Conservation (phyloP, 2,113 vertebrate genomes). For the Montifringilla adamsi region DNA sequence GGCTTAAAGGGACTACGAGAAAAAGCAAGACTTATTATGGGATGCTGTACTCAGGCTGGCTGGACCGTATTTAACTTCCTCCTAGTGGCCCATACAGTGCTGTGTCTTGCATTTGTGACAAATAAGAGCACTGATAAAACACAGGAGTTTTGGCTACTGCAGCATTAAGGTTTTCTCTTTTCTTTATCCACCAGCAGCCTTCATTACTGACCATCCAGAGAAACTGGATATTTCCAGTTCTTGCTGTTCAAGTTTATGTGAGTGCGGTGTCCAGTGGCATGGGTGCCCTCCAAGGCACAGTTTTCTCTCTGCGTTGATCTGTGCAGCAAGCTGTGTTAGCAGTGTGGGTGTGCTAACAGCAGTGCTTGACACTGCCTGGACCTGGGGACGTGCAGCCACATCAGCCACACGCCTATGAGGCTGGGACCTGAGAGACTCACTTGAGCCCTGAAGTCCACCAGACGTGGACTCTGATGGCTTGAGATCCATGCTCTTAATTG, state of each 20-base stretch:
- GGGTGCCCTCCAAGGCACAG: background rate
- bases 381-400: background rate
- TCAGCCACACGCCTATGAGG: background rate
- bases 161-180: background rate
- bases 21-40: background rate
- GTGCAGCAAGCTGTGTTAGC: rapidly evolving
- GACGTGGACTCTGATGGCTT: background rate
- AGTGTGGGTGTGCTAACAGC: too few relatives aligned
- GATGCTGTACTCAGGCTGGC: background rate
- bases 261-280: background rate
- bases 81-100: background rate
- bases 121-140: background rate
- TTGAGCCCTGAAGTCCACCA: background rate
- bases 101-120: background rate
- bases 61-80: background rate
- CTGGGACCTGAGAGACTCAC: background rate
- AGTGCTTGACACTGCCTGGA: background rate
- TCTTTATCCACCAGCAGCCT: background rate
- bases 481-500: background rate
- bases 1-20: background rate
- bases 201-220: background rate
- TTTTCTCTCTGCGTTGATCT: rapidly evolving
- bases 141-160: background rate
- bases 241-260: background rate
- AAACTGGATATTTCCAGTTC: background rate